Percentiles rank a stretch among this genome's conserved stretches.
Evolutionary conservation across 1,140 invertebrate species (phyloP).

Genomic region (Cyclina sinensis): DNA sequence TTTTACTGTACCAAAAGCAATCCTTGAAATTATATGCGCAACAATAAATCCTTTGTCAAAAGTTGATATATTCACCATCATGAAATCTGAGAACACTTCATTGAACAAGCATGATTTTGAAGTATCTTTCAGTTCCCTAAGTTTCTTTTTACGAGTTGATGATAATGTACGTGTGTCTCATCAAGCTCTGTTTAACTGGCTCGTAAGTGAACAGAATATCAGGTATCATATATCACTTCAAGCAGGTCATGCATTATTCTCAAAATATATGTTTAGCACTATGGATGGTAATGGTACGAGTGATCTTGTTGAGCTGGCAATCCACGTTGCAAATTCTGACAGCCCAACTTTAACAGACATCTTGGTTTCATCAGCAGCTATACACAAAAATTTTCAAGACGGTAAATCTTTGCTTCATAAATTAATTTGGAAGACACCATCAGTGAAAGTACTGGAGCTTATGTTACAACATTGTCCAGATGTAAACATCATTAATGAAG

Average conservation of each 20-base stretch:
- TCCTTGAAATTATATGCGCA: conserved; percentile 41
- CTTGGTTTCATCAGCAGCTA: not conserved
- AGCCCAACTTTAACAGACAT: not conserved
- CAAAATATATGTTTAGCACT: not conserved
- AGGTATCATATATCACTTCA: not conserved
- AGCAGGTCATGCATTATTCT: conserved; percentile 3
- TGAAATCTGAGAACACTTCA: not conserved
- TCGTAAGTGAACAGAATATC: not conserved
- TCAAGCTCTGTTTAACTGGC: conserved; percentile 8
- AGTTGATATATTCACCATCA: not conserved
- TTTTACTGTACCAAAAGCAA: not conserved
- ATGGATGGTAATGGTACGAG: not conserved
- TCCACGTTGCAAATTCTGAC: conserved; percentile 16
- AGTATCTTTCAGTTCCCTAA: not conserved
- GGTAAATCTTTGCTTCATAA: not conserved
- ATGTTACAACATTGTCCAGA: not conserved
- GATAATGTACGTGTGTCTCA: not conserved
- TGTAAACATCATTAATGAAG: not conserved
- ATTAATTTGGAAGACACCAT: conserved; percentile 24
- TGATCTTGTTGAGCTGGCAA: not conserved
- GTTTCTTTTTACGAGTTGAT: not conserved
- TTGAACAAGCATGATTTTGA: not conserved
- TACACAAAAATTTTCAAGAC: not conserved
- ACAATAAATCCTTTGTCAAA: conserved; percentile 23
- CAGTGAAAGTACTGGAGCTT: not conserved